phyloP scores from a whole-genome alignment of 1,140 invertebrate species.

The Drosophila ohnishii region DNA sequence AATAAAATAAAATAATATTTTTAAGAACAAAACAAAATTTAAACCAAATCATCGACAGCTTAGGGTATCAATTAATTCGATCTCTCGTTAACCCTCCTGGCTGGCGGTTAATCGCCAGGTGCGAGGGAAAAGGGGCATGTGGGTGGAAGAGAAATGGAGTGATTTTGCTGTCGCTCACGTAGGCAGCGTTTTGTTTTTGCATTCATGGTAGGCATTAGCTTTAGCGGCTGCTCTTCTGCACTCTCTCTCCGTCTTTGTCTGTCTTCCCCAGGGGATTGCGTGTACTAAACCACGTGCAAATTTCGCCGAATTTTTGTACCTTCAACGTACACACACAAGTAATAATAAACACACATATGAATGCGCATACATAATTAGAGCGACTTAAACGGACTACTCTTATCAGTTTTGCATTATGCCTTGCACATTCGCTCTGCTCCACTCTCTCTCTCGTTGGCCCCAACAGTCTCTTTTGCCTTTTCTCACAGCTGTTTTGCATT shows the following conservation, averaged over 20 bases:
- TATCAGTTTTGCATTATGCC: conserved; percentile 56
- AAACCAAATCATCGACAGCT: no score
- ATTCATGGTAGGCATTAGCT: conserved; percentile 14
- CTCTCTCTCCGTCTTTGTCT: conserved; percentile 6
- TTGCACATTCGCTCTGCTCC: conserved; percentile 33
- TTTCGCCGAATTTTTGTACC: conserved; percentile 46
- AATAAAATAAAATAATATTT: no score
- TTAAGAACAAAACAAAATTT: no score
- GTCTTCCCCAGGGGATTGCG: conserved; percentile 15
- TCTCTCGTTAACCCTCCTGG: background rate
- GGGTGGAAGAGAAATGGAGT: conserved; percentile 20
- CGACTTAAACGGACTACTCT: conserved; percentile 32
- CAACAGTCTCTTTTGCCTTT: conserved; percentile 1
- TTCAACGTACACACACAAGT: conserved; percentile 6
- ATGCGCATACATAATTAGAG: conserved; percentile 26
- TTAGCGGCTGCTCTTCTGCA: conserved; percentile 7
- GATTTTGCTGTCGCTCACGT: conserved; percentile 56
- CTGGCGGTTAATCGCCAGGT: conserved; percentile 9
- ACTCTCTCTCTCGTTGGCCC: background rate
- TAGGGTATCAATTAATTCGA: conserved; percentile 28
- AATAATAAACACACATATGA: background rate
- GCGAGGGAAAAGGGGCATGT: background rate
- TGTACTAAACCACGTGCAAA: conserved; percentile 58
- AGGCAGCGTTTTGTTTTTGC: conserved; percentile 67
- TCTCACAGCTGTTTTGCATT: conserved; percentile 60